phyloP scores from a whole-genome alignment of 2,888 invertebrate species.

The Hemaris fuciformis region DNA sequence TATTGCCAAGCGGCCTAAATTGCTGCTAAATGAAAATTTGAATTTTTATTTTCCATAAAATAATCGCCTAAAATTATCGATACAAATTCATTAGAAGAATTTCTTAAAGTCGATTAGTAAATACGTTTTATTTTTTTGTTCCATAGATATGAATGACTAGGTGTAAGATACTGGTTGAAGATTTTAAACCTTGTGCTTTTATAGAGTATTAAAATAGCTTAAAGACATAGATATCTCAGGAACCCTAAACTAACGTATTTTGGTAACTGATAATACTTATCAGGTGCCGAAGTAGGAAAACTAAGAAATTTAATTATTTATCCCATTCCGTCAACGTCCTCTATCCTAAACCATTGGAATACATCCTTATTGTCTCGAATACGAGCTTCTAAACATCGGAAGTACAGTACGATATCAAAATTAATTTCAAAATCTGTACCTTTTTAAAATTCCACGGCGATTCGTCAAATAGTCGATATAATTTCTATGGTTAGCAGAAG shows the following conservation, averaged over 20 bases:
- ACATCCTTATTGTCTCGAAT: background rate
- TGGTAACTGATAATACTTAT: slow-evolving; percentile 9
- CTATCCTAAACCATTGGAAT: background rate
- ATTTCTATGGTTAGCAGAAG: background rate
- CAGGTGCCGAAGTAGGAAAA: background rate
- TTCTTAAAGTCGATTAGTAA: background rate
- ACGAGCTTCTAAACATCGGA: background rate
- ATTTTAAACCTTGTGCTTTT: background rate
- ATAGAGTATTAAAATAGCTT: background rate
- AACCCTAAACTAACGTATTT: background rate
- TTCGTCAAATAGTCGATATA: background rate
- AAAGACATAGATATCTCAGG: background rate
- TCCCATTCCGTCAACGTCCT: background rate
- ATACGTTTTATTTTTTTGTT: background rate
- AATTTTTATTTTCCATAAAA: background rate
- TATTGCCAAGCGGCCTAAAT: no score
- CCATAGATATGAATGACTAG: background rate
- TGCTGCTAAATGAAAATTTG: background rate
- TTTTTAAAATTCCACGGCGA: background rate
- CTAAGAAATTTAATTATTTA: background rate
- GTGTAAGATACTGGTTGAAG: background rate
- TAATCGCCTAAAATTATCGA: background rate
- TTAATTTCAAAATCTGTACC: background rate
- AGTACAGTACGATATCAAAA: background rate
- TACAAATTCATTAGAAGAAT: background rate